Percentiles rank a stretch among this genome's conserved stretches.
phyloP scores from a whole-genome alignment of 2,797 vertebrate genomes.

The Poeciliopsis infans region DNA sequence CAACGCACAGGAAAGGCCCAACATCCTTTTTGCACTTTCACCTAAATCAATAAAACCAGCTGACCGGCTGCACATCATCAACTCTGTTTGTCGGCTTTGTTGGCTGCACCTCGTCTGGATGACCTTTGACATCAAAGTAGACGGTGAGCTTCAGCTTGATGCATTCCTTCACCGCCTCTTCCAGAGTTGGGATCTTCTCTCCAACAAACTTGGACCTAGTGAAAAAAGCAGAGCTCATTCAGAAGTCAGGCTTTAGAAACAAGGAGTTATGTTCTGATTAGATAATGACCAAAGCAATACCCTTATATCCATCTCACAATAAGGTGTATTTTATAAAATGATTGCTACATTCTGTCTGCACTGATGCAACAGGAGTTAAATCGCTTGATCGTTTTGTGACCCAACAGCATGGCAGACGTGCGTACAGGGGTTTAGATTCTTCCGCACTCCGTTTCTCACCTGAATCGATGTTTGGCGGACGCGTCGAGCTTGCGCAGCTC shows the following conservation, averaged over 20 bases:
- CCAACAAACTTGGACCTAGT: constrained; percentile 83
- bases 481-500: constrained; percentile 88
- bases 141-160: constrained; percentile 86
- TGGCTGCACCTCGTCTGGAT: constrained; percentile 87
- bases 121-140: constrained; percentile 97
- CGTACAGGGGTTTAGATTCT: not conserved
- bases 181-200: constrained; percentile 92
- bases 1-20: not conserved
- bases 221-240: not conserved
- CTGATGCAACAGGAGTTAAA: not conserved
- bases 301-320: not conserved
- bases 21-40: constrained; percentile 2
- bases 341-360: not conserved
- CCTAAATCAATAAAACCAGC: constrained; percentile 29
- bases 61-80: not conserved
- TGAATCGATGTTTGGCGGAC: constrained; percentile 89
- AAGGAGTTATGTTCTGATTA: not conserved
- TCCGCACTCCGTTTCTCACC: constrained; percentile 70
- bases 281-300: not conserved
- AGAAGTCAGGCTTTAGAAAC: not conserved
- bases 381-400: not conserved
- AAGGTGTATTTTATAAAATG: not conserved
- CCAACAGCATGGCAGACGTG: not conserved
- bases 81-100: constrained; percentile 16
- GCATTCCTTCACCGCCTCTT: constrained; percentile 90